phyloP scores from a whole-genome alignment of 2,888 invertebrate genomes.

The Noctuana brunneofusca region DNA sequence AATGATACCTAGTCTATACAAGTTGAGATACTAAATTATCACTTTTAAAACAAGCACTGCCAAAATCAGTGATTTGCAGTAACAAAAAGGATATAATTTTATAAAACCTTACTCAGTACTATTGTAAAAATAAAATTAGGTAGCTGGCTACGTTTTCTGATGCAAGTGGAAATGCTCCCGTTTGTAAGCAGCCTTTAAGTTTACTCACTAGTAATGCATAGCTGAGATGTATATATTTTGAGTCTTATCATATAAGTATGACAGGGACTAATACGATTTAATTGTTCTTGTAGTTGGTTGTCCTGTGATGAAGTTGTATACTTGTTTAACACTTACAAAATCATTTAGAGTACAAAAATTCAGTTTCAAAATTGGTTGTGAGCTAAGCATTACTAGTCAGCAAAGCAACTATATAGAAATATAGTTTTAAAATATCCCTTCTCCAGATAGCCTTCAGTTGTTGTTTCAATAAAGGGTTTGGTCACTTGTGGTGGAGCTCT shows the following conservation, averaged over 20 bases:
- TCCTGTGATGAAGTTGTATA: conserved; percentile 12
- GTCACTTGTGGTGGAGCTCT: conserved; percentile 23
- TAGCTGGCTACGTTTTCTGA: conserved; percentile 36
- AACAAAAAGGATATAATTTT: neutral
- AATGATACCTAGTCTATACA: neutral
- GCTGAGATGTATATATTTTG: conserved; percentile 15
- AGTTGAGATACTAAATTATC: neutral
- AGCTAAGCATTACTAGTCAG: conserved; percentile 61
- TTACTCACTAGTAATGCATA: conserved; percentile 60
- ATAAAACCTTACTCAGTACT: neutral
- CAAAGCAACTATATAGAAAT: conserved; percentile 48
- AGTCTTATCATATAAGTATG: neutral
- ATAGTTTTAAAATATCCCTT: conserved; percentile 48
- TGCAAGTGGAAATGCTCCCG: conserved; percentile 44
- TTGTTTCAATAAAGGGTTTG: conserved; percentile 42
- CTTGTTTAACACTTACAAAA: conserved; percentile 42
- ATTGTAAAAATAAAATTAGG: neutral
- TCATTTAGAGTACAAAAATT: conserved; percentile 41
- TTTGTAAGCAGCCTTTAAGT: conserved; percentile 50
- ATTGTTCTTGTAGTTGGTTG: neutral
- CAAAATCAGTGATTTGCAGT: conserved; percentile 3
- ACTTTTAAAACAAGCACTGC: neutral
- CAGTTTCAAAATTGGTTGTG: conserved; percentile 41
- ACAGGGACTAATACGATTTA: neutral
- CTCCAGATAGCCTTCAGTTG: conserved; percentile 54